Base-by-base conservation (phyloP, 2,113 vertebrate genomes). In the Phaethornis superciliosus region DNA sequence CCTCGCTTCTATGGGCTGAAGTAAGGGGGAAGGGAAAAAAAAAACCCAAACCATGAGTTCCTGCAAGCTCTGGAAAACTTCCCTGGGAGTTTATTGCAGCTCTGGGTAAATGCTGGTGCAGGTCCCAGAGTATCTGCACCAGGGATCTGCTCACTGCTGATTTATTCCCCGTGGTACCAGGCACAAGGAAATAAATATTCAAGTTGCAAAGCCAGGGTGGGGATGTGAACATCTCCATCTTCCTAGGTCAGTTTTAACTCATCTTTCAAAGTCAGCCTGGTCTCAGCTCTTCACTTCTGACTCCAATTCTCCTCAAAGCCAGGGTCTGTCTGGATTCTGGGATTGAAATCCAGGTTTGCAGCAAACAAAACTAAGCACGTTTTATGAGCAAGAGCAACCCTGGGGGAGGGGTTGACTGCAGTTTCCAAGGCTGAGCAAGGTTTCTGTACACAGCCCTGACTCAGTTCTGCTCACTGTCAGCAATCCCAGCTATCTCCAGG, bases 371-470 rank as follows among this genome's bases (percentile, higher is more conserved):
- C 91, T 22, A 42, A 80, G 81, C 11, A 3, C 2, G 63, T 49
- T 93, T 92, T 83, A 80, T 55, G 84, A 93, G 70, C 49, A 46
- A 58, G 56, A 78, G 65, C 60, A 95, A 95, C 94, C 92, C 81
- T 90, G 94, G 89, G 90, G 90, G 74, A 93, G 86, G 75, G 89
- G 79, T 89, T 81, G 91, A 60, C 86, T 92, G 94, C 7, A 20
- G 81, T 95, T 94, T 94, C 90, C 93, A 93, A 96, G 95, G 93
- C 96, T 96, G 94, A 96, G 89, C 84, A 46, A 95, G 95, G 94
- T 63, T 94, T 96, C 86, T 75, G 88, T 84, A 60, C 83, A 33
- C 77, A n/a, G 93, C 58, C 15, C 94, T 68, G 89, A 19, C n/a
- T 85, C 75, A 47, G 94, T 89, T 96, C 89, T 96, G 95, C 93